These are phyloP conservation scores for Conus betulinus DNA, from an alignment of 1,140 invertebrate genomes.

Conservation along the genomic window DNA sequence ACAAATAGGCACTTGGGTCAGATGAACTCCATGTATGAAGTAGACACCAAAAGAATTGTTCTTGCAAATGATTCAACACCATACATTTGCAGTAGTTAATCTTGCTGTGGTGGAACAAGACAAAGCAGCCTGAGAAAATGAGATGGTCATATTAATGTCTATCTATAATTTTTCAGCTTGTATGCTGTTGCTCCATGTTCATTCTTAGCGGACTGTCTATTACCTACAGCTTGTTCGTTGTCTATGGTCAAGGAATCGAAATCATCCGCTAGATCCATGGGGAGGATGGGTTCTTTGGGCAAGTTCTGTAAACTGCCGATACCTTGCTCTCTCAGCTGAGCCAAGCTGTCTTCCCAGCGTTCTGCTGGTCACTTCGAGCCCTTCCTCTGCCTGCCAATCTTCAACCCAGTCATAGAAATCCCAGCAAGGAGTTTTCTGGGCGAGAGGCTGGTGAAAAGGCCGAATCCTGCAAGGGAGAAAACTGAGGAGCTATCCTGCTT, in stretches of 20 bases:
- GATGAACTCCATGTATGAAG: too few relatives aligned
- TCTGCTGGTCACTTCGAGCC: background rate
- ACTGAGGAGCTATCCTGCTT: background rate
- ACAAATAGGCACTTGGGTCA: too few relatives aligned
- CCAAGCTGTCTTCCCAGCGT: conserved; percentile 38
- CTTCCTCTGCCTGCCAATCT: conserved; percentile 19
- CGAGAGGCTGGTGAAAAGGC: conserved; percentile 48
- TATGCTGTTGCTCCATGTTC: too few relatives aligned
- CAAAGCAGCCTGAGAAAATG: too few relatives aligned
- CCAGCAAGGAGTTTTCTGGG: conserved; percentile 65
- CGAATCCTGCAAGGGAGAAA: conserved; percentile 15
- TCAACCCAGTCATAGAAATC: conserved; percentile 64
- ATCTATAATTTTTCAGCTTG: too few relatives aligned
- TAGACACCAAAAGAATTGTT: too few relatives aligned
- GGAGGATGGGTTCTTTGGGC: conserved; percentile 34
- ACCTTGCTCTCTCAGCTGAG: conserved; percentile 5
- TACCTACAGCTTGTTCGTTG: background rate
- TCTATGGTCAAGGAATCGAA: conserved; percentile 16
- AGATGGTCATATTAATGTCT: too few relatives aligned
- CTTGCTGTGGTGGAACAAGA: too few relatives aligned
- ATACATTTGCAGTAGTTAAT: too few relatives aligned
- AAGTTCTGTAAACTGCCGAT: conserved; percentile 10
- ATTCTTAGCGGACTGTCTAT: background rate
- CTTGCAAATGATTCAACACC: too few relatives aligned
- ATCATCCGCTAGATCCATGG: conserved; percentile 44